These are phyloP conservation scores for Eupithecia abbreviata DNA, from an alignment of 2,888 invertebrate species.

Conservation along the genomic window DNA sequence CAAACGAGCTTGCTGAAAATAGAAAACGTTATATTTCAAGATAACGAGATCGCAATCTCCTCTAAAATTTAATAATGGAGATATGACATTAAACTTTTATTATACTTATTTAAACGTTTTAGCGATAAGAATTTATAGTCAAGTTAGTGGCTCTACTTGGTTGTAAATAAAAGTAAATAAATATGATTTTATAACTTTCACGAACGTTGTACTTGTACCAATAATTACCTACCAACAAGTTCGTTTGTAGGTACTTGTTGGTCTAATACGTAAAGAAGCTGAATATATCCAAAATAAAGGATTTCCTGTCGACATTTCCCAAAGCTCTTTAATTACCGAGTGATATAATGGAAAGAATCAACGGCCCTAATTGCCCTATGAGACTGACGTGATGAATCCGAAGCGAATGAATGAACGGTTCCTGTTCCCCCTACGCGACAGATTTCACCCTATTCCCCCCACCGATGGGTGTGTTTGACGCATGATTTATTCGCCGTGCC, in stretches of 20 bases:
- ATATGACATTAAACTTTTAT: constrained; percentile 62
- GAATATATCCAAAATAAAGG: background rate
- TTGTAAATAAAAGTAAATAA: constrained; percentile 13
- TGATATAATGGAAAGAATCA: constrained; percentile 60
- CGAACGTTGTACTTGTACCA: background rate
- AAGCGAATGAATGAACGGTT: constrained; percentile 62
- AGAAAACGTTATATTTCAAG: constrained; percentile 71
- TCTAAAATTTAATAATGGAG: constrained; percentile 73
- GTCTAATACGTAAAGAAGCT: background rate
- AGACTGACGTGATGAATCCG: constrained; percentile 64
- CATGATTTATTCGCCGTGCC: constrained; percentile 67
- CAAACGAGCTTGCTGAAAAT: constrained; percentile 62
- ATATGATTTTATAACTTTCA: constrained; percentile 1
- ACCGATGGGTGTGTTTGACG: constrained; percentile 67
- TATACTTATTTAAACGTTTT: constrained; percentile 50
- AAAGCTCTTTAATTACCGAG: constrained; percentile 43
- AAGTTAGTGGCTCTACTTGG: constrained; percentile 14
- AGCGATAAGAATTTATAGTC: constrained; percentile 22
- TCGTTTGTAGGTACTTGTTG: background rate
- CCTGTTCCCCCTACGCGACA: constrained; percentile 57
- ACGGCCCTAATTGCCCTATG: constrained; percentile 64
- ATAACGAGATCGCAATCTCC: constrained; percentile 71
- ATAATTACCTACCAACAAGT: background rate
- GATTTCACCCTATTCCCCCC: constrained; percentile 64
- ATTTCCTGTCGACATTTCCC: constrained; percentile 15